Conservation (phyloP, 2,888 invertebrate genomes). For the Tachina lurida region DNA sequence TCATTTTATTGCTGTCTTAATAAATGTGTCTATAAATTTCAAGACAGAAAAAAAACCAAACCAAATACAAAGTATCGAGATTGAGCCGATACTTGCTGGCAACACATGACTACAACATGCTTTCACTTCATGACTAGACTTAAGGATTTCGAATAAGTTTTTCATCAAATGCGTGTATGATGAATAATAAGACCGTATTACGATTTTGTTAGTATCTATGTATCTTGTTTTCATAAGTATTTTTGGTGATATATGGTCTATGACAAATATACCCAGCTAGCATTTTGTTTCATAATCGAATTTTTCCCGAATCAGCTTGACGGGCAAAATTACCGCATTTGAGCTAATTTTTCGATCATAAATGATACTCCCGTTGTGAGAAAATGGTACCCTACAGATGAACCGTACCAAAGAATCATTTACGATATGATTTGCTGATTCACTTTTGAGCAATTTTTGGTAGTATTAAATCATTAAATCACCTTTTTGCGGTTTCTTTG, state of each 20-base stretch:
- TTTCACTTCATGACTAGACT: slow-evolving; percentile 65
- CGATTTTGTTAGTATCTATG: slow-evolving; percentile 38
- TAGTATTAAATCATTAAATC: too few species aligned
- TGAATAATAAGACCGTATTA: slow-evolving; percentile 49
- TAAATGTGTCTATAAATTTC: slow-evolving; percentile 5
- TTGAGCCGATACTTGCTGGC: slow-evolving; percentile 23
- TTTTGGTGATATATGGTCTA: slow-evolving; percentile 29
- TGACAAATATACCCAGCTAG: slow-evolving; percentile 38
- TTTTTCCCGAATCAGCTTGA: too few species aligned
- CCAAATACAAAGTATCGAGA: not conserved
- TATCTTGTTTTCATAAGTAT: slow-evolving; percentile 9
- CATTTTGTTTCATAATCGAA: too few species aligned
- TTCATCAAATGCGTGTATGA: slow-evolving; percentile 60
- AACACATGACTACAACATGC: slow-evolving; percentile 61
- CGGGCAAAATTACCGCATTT: too few species aligned
- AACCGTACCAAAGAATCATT: too few species aligned
- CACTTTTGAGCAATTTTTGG: too few species aligned
- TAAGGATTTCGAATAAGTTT: slow-evolving; percentile 56
- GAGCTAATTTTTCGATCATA: too few species aligned
- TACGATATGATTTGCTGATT: too few species aligned
- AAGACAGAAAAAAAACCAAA: not conserved
- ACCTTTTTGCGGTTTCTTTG: too few species aligned
- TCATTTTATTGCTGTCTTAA: not conserved
- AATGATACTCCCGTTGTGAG: too few species aligned
- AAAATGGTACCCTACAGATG: too few species aligned